These are phyloP conservation scores for Stictocephala bisonia DNA, from an alignment of 2,888 invertebrate genomes.

Conservation along the genomic window DNA sequence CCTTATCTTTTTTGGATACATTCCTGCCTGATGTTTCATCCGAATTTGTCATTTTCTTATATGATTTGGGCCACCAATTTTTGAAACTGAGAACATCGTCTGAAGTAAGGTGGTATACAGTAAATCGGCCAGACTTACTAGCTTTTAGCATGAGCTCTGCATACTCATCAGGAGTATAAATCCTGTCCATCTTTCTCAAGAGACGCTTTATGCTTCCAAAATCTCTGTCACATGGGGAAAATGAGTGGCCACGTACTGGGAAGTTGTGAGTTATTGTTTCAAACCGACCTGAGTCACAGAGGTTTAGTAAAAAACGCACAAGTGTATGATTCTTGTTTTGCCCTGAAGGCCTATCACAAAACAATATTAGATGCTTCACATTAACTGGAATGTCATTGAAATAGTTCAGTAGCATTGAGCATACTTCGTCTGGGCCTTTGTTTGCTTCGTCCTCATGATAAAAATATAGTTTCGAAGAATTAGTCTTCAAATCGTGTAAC, in stretches of 20 bases:
- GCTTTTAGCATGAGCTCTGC: constrained; percentile 25
- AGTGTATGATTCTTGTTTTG: constrained; percentile 53
- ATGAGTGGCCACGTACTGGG: constrained; percentile 39
- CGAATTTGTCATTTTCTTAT: constrained; percentile 29
- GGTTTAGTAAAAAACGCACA: constrained; percentile 38
- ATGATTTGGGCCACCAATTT: constrained; percentile 38
- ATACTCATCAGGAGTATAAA: constrained; percentile 35
- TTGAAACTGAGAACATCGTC: constrained; percentile 33
- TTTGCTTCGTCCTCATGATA: constrained; percentile 53
- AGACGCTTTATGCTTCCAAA: constrained; percentile 33
- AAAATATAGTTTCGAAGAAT: constrained; percentile 49
- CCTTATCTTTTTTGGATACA: constrained; percentile 31
- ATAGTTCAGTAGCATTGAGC: constrained; percentile 40
- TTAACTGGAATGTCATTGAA: constrained; percentile 45
- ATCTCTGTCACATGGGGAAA: constrained; percentile 35
- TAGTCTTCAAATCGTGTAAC: constrained; percentile 52
- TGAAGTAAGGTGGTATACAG: constrained; percentile 33
- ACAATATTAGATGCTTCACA: constrained; percentile 49
- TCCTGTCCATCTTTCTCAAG: constrained; percentile 34
- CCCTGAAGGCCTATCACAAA: constrained; percentile 50
- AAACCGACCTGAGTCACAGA: constrained; percentile 39
- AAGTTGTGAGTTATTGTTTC: constrained; percentile 36
- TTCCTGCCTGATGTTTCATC: constrained; percentile 40
- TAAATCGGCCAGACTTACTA: constrained; percentile 29
- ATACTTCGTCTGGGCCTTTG: constrained; percentile 50